Conservation (phyloP, 2,797 vertebrate species). For the Syngnathus acus region DNA sequence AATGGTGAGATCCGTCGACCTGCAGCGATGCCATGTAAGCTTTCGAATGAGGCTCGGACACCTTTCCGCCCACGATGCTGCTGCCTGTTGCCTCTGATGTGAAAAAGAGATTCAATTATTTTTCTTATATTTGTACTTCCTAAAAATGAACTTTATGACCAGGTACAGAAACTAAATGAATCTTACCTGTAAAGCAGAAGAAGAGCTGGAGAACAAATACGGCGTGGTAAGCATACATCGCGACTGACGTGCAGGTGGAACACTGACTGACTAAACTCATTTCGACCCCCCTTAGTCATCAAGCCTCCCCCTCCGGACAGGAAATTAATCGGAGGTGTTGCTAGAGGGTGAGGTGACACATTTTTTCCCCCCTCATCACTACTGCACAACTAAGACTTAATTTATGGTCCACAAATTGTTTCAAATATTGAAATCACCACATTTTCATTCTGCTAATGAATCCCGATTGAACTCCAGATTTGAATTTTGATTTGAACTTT, state of each 20-base stretch:
- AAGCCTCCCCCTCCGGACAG: not conserved
- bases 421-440: not conserved
- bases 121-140: not conserved
- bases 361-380: not conserved
- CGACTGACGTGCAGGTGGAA: slow-evolving; percentile 11
- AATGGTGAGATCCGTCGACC: accelerated
- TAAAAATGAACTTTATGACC: not conserved
- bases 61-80: slow-evolving; percentile 52
- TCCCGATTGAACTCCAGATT: too few relatives aligned
- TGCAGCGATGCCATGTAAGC: slow-evolving; percentile 69
- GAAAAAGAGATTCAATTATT: not conserved
- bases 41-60: slow-evolving; percentile 57
- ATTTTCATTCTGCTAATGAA: too few relatives aligned
- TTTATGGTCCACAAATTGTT: not conserved
- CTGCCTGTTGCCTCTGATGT: slow-evolving; percentile 46
- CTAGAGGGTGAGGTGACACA: not conserved
- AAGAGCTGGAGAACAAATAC: slow-evolving; percentile 22
- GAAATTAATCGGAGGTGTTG: slow-evolving; percentile 31
- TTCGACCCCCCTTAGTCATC: not conserved
- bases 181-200: slow-evolving; percentile 43
- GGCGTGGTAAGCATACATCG: slow-evolving; percentile 15
- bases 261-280: not conserved
- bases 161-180: not conserved
- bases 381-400: not conserved
- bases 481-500: too few relatives aligned